phyloP scores from a whole-genome alignment of 2,113 vertebrate genomes.

The Neotoma lepida region DNA sequence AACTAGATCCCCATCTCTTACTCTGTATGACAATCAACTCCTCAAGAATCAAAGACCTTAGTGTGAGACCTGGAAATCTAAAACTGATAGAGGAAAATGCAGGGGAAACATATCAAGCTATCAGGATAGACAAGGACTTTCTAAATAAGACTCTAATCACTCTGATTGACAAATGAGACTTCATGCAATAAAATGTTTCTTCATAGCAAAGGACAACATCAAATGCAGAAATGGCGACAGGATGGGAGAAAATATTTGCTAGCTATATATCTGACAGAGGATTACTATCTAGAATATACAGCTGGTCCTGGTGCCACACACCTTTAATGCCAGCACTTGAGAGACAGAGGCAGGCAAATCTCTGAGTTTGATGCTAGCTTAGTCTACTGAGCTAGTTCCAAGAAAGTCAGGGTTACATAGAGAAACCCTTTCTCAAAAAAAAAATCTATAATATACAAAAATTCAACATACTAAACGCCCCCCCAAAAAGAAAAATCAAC shows the following conservation, averaged over 20 bases:
- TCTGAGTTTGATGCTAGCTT: neutral
- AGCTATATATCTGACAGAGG: neutral
- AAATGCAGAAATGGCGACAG: neutral
- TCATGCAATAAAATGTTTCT: neutral
- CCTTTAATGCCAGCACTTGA: neutral
- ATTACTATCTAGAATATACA: neutral
- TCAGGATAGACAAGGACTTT: neutral
- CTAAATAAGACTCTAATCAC: neutral
- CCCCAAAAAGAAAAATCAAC: neutral
- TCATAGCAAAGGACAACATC: neutral
- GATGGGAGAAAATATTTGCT: neutral
- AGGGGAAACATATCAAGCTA: neutral
- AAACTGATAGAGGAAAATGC: neutral
- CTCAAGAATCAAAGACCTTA: neutral
- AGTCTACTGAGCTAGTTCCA: neutral
- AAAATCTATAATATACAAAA: neutral
- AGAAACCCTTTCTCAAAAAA: neutral
- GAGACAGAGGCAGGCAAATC: neutral
- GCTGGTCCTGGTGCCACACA: neutral
- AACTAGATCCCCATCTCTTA: neutral
- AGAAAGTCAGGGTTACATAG: neutral
- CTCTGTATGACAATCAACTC: neutral
- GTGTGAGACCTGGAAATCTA: neutral
- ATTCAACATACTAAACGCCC: neutral
- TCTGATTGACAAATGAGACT: neutral